A percentile compares a stretch with the other conserved stretches of the same genome.
Evolutionary conservation across 2,797 vertebrate species (phyloP).

Genomic region (Sternarchorhynchus goeldii): DNA sequence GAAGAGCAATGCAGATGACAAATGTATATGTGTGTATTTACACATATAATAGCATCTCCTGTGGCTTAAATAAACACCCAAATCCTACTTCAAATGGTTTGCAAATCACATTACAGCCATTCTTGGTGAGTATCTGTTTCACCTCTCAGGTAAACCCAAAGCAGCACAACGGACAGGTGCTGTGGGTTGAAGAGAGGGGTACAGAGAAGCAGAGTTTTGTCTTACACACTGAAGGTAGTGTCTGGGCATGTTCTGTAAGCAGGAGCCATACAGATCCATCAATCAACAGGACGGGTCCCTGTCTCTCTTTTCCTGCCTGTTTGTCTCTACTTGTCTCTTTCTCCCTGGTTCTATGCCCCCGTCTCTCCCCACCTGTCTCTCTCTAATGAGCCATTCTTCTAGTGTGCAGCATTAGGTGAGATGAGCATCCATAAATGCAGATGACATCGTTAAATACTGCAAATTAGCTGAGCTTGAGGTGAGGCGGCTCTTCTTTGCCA

Average conservation of each 20-base stretch:
- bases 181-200: constrained; percentile 60
- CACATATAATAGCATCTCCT: no score
- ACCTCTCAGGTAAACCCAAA: background rate
- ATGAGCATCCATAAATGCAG: constrained; percentile 61
- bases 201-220: constrained; percentile 65
- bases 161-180: background rate
- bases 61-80: no score
- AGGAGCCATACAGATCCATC: constrained; percentile 53
- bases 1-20: no score
- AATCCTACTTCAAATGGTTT: background rate
- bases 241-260: constrained; percentile 56
- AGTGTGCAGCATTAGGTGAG: constrained; percentile 44
- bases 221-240: constrained; percentile 54
- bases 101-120: background rate
- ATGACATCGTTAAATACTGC: constrained; percentile 65
- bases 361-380: background rate
- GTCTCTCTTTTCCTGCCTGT: background rate
- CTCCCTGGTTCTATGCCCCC: background rate
- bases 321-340: background rate
- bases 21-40: no score
- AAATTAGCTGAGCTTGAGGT: constrained; percentile 61
- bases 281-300: constrained; percentile 22
- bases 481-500: constrained; percentile 52
- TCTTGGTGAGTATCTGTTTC: background rate
- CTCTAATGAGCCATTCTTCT: constrained; percentile 5